phyloP scores from a whole-genome alignment of 2,113 vertebrate genomes.

The Plecturocebus donacophilus region DNA sequence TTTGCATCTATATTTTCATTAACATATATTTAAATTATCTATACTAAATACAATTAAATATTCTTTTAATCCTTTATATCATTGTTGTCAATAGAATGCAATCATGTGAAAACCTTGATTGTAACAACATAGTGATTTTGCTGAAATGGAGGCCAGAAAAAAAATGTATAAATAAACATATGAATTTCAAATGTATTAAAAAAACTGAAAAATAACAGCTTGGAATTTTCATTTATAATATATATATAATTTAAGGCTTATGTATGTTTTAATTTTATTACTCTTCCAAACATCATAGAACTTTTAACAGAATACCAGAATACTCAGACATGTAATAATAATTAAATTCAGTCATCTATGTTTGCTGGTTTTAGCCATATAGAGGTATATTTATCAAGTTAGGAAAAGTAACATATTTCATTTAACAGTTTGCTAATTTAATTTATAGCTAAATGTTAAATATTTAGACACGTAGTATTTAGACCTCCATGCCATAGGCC shows the following conservation, averaged over 20 bases:
- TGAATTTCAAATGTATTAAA: background rate
- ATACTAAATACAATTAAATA: background rate
- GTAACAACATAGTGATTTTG: background rate
- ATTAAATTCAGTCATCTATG: constrained; percentile 22
- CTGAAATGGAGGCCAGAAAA: background rate
- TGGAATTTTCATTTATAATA: background rate
- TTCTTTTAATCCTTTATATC: background rate
- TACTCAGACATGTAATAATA: background rate
- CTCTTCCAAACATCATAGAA: background rate
- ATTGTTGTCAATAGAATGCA: background rate
- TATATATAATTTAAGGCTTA: background rate
- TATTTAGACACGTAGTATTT: background rate
- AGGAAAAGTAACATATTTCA: constrained; percentile 13
- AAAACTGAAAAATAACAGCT: background rate
- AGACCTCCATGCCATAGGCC: background rate
- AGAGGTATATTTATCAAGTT: background rate
- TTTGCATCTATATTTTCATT: background rate
- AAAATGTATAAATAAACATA: background rate
- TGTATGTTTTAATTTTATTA: background rate
- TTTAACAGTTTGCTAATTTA: background rate
- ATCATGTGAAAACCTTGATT: background rate
- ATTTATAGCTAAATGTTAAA: background rate
- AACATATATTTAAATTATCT: background rate
- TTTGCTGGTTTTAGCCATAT: background rate
- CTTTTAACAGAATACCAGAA: background rate